Evolutionary conservation across 2,113 vertebrate species (phyloP).

Genomic region (Thinocorus orbignyianus): DNA sequence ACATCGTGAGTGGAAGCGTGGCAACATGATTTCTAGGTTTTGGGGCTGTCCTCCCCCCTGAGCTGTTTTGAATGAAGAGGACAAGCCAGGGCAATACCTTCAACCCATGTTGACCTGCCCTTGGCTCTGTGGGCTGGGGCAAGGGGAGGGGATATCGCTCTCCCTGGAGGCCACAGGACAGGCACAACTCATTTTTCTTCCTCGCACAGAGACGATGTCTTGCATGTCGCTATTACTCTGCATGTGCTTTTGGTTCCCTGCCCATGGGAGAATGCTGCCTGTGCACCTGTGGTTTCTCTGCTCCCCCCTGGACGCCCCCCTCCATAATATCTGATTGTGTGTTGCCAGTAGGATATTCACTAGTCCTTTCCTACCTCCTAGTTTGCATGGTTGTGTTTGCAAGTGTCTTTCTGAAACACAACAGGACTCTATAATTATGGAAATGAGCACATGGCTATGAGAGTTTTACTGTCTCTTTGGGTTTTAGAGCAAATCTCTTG

Average conservation of each 20-base stretch:
- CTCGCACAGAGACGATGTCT: background rate
- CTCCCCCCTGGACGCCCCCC: background rate
- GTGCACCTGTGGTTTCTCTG: background rate
- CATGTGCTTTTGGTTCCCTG: background rate
- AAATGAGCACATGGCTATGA: background rate
- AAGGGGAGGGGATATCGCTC: background rate
- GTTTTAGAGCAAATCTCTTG: constrained; percentile 10
- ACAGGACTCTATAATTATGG: background rate
- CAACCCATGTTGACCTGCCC: background rate
- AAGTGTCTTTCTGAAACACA: background rate
- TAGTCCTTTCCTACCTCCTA: background rate
- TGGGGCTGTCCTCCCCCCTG: background rate
- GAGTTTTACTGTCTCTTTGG: background rate
- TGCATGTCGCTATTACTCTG: background rate
- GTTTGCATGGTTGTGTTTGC: background rate
- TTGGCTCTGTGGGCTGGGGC: fast-evolving
- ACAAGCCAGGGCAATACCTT: background rate
- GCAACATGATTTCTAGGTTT: background rate
- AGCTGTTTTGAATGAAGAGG: background rate
- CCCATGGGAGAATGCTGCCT: background rate
- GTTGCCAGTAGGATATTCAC: background rate
- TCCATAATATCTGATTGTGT: fast-evolving
- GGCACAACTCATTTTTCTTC: constrained; percentile 17
- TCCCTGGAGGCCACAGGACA: background rate
- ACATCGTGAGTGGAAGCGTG: fast-evolving